phyloP scores from a whole-genome alignment of 1,140 invertebrate genomes.

The Drosophila santomea region DNA sequence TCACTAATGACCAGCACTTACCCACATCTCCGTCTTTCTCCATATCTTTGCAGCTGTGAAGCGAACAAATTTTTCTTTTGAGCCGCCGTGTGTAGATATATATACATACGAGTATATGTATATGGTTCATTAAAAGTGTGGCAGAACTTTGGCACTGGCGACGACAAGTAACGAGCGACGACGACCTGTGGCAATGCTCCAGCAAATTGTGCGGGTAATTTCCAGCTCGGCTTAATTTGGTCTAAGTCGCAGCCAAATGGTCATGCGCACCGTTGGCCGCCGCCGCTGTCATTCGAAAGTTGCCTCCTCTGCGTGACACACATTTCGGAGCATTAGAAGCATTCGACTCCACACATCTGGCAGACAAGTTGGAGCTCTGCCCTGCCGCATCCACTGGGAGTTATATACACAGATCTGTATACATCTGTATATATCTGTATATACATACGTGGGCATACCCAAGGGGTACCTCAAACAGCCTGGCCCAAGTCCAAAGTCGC shows the following conservation, averaged over 20 bases:
- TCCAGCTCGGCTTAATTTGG: conserved; percentile 56
- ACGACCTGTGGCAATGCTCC: conserved; percentile 62
- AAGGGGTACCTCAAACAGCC: background rate
- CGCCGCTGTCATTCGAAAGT: conserved; percentile 80
- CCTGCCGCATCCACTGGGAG: conserved; percentile 12
- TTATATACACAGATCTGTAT: background rate
- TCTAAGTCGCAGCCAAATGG: conserved; percentile 30
- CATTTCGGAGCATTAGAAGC: conserved; percentile 71
- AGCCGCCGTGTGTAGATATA: background rate
- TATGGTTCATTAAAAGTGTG: conserved; percentile 74
- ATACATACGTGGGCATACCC: no score
- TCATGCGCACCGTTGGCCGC: conserved; percentile 58
- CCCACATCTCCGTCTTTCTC: conserved; percentile 7
- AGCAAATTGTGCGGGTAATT: conserved; percentile 71
- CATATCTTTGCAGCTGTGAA: conserved; percentile 46
- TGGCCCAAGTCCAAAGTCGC: conserved; percentile 14
- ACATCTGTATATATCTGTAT: no score
- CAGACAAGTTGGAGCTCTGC: conserved; percentile 34
- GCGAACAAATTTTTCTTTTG: conserved; percentile 38
- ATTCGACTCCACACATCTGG: conserved; percentile 6
- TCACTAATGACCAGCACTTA: conserved; percentile 50
- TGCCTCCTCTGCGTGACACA: conserved; percentile 76
- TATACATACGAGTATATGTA: background rate
- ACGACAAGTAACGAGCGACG: conserved; percentile 10
- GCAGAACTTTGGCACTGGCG: conserved; percentile 65